Conservation (phyloP, 2,888 invertebrate species). For the Hermaeophaga mercurialis region DNA sequence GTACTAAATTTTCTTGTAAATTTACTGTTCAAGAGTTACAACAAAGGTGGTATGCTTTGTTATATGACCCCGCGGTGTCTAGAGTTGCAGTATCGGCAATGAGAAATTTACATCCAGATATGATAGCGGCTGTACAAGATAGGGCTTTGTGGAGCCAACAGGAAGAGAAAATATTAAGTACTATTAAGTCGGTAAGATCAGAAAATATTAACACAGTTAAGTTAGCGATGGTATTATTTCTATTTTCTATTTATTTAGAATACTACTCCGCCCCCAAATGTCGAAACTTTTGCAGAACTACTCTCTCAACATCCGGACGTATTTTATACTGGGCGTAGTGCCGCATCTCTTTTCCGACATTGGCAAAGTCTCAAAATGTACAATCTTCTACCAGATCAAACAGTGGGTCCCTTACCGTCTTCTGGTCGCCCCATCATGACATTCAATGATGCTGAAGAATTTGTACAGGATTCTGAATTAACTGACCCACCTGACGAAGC, state of each 20-base stretch:
- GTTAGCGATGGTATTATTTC: too few species aligned
- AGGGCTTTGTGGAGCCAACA: slow-evolving; percentile 87
- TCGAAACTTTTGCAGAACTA: slow-evolving; percentile 84
- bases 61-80: slow-evolving; percentile 94
- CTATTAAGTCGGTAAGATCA: slow-evolving; percentile 75
- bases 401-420: slow-evolving; percentile 60
- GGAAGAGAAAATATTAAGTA: slow-evolving; percentile 86
- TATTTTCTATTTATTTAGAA: slow-evolving; percentile 59
- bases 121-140: slow-evolving; percentile 84
- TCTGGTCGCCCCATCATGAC: slow-evolving; percentile 62
- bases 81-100: slow-evolving; percentile 91
- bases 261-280: slow-evolving; percentile 72
- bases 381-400: slow-evolving; percentile 88
- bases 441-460: slow-evolving; percentile 93
- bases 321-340: slow-evolving; percentile 87
- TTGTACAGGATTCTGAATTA: slow-evolving; percentile 82
- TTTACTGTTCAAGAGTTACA: slow-evolving; percentile 93
- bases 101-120: slow-evolving; percentile 90
- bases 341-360: slow-evolving; percentile 82
- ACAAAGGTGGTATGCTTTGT: slow-evolving; percentile 92
- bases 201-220: too few species aligned
- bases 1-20: slow-evolving; percentile 93
- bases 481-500: slow-evolving; percentile 81
- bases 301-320: slow-evolving; percentile 81
- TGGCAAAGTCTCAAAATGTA: slow-evolving; percentile 94